Conservation (phyloP, 1,140 invertebrate genomes). For the Caenorhabditis brenneri region DNA sequence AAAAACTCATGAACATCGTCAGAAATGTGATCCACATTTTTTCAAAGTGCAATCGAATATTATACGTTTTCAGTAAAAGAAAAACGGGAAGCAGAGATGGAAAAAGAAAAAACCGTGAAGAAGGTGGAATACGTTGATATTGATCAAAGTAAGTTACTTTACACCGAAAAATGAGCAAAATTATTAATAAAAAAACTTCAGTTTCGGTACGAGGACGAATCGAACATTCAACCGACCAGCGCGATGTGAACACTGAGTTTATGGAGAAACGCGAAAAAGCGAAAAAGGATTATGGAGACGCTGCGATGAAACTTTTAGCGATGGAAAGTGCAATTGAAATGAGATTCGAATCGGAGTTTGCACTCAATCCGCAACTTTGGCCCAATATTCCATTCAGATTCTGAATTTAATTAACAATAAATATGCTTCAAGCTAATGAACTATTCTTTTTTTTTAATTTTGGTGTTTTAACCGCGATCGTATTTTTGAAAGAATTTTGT, state of each 20-base stretch:
- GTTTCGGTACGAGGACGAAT: neutral
- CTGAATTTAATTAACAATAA: neutral
- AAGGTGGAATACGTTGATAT: neutral
- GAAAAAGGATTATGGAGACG: conserved; percentile 9
- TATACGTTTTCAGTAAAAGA: neutral
- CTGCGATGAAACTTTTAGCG: neutral
- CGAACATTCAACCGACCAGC: neutral
- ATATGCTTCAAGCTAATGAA: neutral
- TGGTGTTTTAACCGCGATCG: too few species aligned
- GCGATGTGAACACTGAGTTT: neutral
- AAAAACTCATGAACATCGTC: conserved; percentile 17
- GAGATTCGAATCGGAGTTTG: neutral
- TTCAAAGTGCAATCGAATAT: neutral
- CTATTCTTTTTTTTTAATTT: neutral
- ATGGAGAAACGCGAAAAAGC: neutral
- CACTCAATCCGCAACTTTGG: neutral
- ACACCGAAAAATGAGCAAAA: neutral
- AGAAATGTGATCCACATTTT: neutral
- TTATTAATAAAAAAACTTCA: neutral
- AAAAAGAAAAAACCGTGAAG: neutral
- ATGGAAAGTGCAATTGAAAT: conserved; percentile 29
- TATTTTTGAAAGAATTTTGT: too few species aligned
- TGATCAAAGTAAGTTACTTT: neutral
- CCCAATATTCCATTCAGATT: conserved; percentile 27
- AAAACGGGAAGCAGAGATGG: neutral